Evolutionary conservation across 2,888 invertebrate genomes (phyloP), one percentile per base, ranked within the genome.

Genomic region (Drosophila subsilvestris): DNA sequence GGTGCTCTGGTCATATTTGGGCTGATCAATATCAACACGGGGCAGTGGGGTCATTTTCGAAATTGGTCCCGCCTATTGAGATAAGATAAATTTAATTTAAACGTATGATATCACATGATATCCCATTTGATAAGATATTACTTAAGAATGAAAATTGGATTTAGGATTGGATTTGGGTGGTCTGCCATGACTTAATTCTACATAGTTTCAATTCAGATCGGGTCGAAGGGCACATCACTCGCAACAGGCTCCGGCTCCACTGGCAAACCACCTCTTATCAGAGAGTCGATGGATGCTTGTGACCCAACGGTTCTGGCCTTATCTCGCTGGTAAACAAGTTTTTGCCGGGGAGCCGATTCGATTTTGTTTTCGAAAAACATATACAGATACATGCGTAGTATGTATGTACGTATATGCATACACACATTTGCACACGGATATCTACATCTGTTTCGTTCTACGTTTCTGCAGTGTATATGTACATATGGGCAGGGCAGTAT

Each of bases 1-100:
- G 0, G 97, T 97, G 79, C 94, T 93, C 93, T 99, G 99, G 92
- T 99, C 98, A 93, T 96, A 99, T 89, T 96, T 94, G 0, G 99
- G 98, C 89, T 96, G 94, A 88, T 97, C 96, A 61, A 91, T 91
- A 73, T 92, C 90, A 37, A 92, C 84, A 76, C 77, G 77, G 7
- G 90, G 86, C 56, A 90, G 62, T 22, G 48, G 44, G n/a, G 50
- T 56, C 75, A 75, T 71, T 44, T 25, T 75, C 27, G 20, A 25
- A 7, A 4, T 56, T 18, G 42, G 18, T 27, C 53, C 37, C 51
- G 48, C 37, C 67, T 75, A 51, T 22, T 25, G 51, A 57, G 20
- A 58, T 51, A n/a, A n/a, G 17, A 27, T 27, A 17, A 56, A 47
- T 18, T 17, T 29, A 29, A 25, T 48, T 32, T 25, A 10, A 42